phyloP scores from a whole-genome alignment of 1,140 invertebrate species.

The Drosophila chauvacae region DNA sequence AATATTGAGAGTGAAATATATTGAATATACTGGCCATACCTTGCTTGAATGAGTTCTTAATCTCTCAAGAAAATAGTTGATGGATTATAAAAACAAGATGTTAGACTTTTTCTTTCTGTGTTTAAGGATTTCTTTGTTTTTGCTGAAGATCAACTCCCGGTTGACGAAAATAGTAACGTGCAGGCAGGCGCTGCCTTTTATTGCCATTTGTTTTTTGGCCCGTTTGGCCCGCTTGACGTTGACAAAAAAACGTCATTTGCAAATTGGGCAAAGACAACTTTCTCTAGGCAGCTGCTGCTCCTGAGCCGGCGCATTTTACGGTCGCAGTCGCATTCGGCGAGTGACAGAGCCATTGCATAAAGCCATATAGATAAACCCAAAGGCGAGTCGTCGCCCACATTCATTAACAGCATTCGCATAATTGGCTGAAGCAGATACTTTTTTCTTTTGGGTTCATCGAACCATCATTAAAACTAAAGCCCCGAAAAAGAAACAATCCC shows the following conservation, averaged over 20 bases:
- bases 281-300: slow-evolving; percentile 72
- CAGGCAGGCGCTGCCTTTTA: slow-evolving; percentile 77
- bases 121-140: slow-evolving; percentile 34
- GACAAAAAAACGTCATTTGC: slow-evolving; percentile 83
- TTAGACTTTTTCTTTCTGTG: slow-evolving; percentile 3
- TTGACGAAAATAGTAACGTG: slow-evolving; percentile 80
- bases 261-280: slow-evolving; percentile 83
- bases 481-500: slow-evolving; percentile 43
- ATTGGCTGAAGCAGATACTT: slow-evolving; percentile 65
- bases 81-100: not conserved
- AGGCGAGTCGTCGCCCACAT: slow-evolving; percentile 73
- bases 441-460: slow-evolving; percentile 59
- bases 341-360: slow-evolving; percentile 68
- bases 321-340: slow-evolving; percentile 55
- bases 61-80: not conserved
- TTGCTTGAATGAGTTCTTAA: not conserved
- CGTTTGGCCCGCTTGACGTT: slow-evolving; percentile 69
- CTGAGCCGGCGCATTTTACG: slow-evolving; percentile 31
- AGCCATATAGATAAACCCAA: slow-evolving; percentile 75
- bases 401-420: slow-evolving; percentile 81
- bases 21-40: too few relatives aligned
- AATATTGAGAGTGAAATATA: too few relatives aligned
- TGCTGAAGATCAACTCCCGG: slow-evolving; percentile 47
- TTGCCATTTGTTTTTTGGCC: slow-evolving; percentile 70
- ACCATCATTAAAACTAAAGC: slow-evolving; percentile 13